Conservation (phyloP, 2,888 invertebrate species). For the Athalia cordata region DNA sequence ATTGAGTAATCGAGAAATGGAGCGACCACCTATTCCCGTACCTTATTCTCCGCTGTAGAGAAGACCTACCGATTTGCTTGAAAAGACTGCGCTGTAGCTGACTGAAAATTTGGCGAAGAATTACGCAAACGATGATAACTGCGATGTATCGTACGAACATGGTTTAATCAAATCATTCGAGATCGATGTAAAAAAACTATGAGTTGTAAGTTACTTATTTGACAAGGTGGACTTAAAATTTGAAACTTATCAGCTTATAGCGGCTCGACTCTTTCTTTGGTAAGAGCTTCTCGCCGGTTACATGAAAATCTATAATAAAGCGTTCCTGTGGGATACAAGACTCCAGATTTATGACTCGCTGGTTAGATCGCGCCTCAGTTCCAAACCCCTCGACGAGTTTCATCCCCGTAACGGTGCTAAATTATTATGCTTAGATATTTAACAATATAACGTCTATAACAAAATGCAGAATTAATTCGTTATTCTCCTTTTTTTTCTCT, state of each 20-base stretch:
- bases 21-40: constrained; percentile 1
- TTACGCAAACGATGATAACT: neutral
- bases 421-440: neutral
- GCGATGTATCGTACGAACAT: constrained; percentile 1
- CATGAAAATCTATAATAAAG: constrained; percentile 37
- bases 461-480: too few species aligned
- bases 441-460: too few species aligned
- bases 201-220: constrained; percentile 32
- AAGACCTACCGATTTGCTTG: constrained; percentile 30
- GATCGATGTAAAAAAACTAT: constrained; percentile 20
- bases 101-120: too few species aligned
- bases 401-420: neutral
- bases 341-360: constrained; percentile 14
- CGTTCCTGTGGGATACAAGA: constrained; percentile 30
- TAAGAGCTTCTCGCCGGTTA: constrained; percentile 19
- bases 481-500: too few species aligned
- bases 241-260: constrained; percentile 20
- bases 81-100: neutral
- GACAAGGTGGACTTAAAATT: constrained; percentile 29
- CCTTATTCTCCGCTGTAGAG: constrained; percentile 3
- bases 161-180: constrained; percentile 6
- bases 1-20: constrained; percentile 39
- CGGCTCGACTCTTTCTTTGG: constrained; percentile 22
- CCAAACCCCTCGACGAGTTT: constrained; percentile 3
- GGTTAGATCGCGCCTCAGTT: constrained; percentile 4